Evolutionary conservation across 2,888 invertebrate genomes (phyloP), one percentile per base, ranked within the genome.

Genomic region (Craniophora ligustri): DNA sequence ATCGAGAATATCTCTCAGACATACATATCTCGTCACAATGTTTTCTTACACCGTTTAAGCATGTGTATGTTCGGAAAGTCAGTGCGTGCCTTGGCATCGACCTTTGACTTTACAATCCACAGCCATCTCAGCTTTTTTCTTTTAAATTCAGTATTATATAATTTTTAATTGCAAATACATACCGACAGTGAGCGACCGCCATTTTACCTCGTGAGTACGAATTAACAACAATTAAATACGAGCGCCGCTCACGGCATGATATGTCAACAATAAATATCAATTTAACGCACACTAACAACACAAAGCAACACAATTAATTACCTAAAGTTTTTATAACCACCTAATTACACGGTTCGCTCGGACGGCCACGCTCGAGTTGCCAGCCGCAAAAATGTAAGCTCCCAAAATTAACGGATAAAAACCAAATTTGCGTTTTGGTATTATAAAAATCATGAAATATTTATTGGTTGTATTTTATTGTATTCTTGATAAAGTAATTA

Each of bases 211-310:
- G 47, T 69, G 62, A 66, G 50, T 62, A 62, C 36, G 65, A 72
- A 75, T 74, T 75, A 75, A 63, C 70, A 60, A 60, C 71, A 80
- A 76, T 80, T 82, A 84, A 81, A 83, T 82, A 87, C 76, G 79
- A 79, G 72, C 72, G 63, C 64, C 48, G 78, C 80, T 82, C 82
- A 82, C 82, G 80, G 81, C 85, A 87, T 77, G 81, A 82, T 86
- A 89, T 88, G 86, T 88, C 87, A 87, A 86, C 84, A 84, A 88
- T 91, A 88, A 91, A 91, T 91, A 88, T 89, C 81, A 88, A 87
- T 87, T 87, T 86, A 85, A 85, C 82, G 70, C 79, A 80, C 79
- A 84, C 83, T 79, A 74, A 68, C 74, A 78, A 65, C 76, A 79
- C 75, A 82, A 82, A 79, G 82, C 77, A 79, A 75, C 75, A 84